Evolutionary conservation across 1,140 invertebrate genomes (phyloP).

Genomic region (Ctenoplectra terminalis): DNA sequence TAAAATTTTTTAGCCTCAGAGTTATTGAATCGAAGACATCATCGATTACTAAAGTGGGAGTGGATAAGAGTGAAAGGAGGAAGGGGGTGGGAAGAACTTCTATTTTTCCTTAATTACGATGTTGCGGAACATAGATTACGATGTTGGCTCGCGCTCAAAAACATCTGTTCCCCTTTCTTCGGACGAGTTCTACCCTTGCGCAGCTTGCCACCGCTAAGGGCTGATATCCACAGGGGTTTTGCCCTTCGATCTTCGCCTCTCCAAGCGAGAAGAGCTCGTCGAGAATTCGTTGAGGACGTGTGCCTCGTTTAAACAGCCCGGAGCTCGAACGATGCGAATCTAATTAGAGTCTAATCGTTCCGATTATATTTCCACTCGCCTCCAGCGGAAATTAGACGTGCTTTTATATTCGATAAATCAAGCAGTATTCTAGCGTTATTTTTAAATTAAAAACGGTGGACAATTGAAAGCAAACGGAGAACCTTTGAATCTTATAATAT

Average conservation of each 20-base stretch:
- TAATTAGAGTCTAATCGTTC: conserved; percentile 74
- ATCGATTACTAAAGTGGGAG: too few species aligned
- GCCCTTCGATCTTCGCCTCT: conserved; percentile 73
- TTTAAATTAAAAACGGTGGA: not conserved
- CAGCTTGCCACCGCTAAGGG: conserved; percentile 67
- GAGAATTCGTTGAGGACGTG: conserved; percentile 52
- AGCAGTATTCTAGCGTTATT: too few species aligned
- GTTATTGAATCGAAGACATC: not conserved
- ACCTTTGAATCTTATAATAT: too few species aligned
- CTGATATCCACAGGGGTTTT: conserved; percentile 75
- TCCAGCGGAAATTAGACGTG: not conserved
- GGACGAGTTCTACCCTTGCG: conserved; percentile 70
- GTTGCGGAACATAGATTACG: conserved; percentile 83
- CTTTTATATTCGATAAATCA: not conserved
- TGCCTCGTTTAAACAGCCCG: conserved; percentile 73
- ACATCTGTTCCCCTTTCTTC: conserved; percentile 81
- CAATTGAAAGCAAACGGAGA: not conserved
- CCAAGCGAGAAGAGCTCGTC: conserved; percentile 64
- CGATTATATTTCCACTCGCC: conserved; percentile 4
- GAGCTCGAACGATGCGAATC: conserved; percentile 74
- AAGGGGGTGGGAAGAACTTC: conserved; percentile 58
- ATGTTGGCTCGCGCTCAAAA: conserved; percentile 81
- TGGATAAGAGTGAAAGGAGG: too few species aligned
- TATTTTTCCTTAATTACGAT: conserved; percentile 82
- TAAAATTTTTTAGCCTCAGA: too few species aligned